Base-by-base conservation (phyloP, 2,888 invertebrate species). In the Melieria omissa region DNA sequence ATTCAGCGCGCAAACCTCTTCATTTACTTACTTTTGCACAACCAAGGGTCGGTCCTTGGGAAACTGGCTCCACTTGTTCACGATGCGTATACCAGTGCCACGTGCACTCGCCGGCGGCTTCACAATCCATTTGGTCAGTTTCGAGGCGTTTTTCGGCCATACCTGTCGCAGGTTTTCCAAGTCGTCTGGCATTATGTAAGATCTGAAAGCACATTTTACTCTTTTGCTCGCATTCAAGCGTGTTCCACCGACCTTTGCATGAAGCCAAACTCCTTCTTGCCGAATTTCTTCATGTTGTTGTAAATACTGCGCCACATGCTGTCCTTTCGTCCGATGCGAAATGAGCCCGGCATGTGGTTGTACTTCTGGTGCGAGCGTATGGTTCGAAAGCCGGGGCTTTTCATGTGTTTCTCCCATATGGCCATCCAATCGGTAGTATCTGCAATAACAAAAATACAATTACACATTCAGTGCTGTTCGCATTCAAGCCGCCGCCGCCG, bases 321-420 rank as follows among this genome's bases (percentile, higher is more conserved):
- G 85, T 99, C 98, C 86, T 99, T 99, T 8, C 98, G 90, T 0
- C 99, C 99, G 75, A 99, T 93, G 86, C 99, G 97, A 88, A 99
- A 99, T 4, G 98, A 97, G 0, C 98, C 99, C 0, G 99, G 98
- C 86, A 98, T 96, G 86, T 99, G 99, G 86, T 99, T 99, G 83
- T 99, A 93, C 88, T 98, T 99, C 86, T 99, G 98, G 66, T 93
- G 94, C 73, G 96, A 95, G 80, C 95, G 93, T 76, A 95, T 89
- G 0, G 92, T 92, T 81, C 92, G 91, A 86, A 97, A 99, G 86
- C 93, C 93, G 4, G 92, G 89, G 8, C 97, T 95, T 85, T 97
- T 97, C 95, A 98, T 95, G 85, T 99, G 98, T 85, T 97, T 97
- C 70, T 98, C 98, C 98, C 98, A 99, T 74, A 96, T 96, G 9